A percentile compares a stretch with the other conserved stretches of the same genome.
phyloP scores from a whole-genome alignment of 2,888 invertebrate species.

The Hypercompe scribonia region DNA sequence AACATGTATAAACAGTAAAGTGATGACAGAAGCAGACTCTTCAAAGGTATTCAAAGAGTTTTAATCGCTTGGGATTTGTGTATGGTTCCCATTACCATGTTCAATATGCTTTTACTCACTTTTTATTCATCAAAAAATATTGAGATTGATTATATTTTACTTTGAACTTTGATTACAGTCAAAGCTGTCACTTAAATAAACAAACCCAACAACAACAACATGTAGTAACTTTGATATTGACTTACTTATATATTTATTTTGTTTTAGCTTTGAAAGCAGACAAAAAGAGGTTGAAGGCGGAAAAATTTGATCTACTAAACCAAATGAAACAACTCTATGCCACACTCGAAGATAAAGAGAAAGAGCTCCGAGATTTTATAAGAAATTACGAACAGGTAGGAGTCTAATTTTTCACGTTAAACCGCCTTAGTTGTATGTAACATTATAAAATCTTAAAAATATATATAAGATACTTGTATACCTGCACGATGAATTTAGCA shows the following conservation, averaged over 20 bases:
- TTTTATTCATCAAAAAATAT: background rate
- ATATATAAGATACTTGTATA: background rate
- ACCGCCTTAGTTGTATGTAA: background rate
- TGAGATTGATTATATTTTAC: constrained; percentile 33
- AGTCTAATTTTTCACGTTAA: background rate
- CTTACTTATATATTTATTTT: constrained; percentile 46
- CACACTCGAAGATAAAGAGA: constrained; percentile 97
- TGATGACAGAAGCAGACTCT: constrained; percentile 54
- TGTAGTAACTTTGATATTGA: constrained; percentile 18
- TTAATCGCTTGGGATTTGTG: background rate
- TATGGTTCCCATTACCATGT: background rate
- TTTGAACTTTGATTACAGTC: constrained; percentile 5
- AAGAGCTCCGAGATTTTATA: constrained; percentile 97
- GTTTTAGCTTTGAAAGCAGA: constrained; percentile 93
- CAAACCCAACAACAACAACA: constrained; percentile 9
- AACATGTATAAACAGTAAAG: constrained; percentile 58
- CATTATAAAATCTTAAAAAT: background rate
- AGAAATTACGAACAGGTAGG: constrained; percentile 95
- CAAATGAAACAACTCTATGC: constrained; percentile 98
- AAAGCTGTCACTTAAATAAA: background rate
- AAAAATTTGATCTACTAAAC: constrained; percentile 96
- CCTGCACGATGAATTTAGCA: background rate
- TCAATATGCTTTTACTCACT: background rate
- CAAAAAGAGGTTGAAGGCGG: constrained; percentile 95
- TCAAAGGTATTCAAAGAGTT: constrained; percentile 58